Conservation (phyloP, 2,113 vertebrate genomes). For the Pteruthius melanotis region DNA sequence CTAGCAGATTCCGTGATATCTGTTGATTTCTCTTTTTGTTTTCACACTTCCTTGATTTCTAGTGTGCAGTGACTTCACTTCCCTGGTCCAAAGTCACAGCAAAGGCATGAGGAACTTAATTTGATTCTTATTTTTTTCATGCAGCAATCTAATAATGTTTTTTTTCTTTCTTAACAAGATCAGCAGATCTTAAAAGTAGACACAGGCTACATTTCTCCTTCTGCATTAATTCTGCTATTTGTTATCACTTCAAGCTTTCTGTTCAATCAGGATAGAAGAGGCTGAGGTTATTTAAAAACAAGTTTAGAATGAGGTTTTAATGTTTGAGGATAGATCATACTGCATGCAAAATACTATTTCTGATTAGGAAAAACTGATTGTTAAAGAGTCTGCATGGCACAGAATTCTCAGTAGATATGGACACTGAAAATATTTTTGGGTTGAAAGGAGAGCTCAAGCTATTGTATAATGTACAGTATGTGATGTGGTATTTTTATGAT, state of each 20-base stretch:
- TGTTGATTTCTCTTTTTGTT: neutral
- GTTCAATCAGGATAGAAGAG: neutral
- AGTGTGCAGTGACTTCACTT: neutral
- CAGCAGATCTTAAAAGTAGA: neutral
- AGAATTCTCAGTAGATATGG: rapidly evolving
- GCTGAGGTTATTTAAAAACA: neutral
- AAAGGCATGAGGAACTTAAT: neutral
- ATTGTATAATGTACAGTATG: neutral
- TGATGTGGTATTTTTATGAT: neutral
- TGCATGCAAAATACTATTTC: neutral
- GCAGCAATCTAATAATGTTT: neutral
- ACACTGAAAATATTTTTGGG: neutral
- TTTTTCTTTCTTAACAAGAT: neutral
- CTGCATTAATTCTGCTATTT: neutral
- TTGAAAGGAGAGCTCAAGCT: neutral
- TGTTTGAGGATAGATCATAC: neutral
- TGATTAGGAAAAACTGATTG: neutral
- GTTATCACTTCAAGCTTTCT: neutral
- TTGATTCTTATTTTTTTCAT: neutral
- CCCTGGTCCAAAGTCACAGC: neutral
- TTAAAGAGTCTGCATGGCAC: neutral
- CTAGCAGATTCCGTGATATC: neutral
- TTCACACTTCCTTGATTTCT: neutral
- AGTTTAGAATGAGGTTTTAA: neutral
- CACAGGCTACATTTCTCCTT: neutral